Evolutionary conservation across 37 sponge, comb jelly and placozoan genomes (phyloP), one percentile per base, ranked within the genome.

Genomic region (Axinella damicornis): DNA sequence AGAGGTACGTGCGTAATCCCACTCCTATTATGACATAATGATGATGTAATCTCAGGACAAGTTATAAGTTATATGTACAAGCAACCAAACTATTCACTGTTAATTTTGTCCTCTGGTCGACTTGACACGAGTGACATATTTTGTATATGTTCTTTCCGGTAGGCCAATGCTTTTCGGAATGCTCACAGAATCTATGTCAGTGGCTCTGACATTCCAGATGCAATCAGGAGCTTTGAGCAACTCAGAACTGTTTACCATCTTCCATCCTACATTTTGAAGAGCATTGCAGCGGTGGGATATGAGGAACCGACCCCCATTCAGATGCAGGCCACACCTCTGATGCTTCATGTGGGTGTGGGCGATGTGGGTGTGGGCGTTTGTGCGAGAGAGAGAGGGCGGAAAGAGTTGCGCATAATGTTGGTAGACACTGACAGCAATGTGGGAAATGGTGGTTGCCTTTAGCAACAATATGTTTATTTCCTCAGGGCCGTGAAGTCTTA

Each of bases 241-340:
- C 79, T 74, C 32, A n/a, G 13, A 28, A 39, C 76, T 17, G 35
- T 20, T 62, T 69, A 35, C 5, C 30, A 65, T 20, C 40, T 93
- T 24, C 91, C 85, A 19, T 64, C 73, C 22, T 93, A 90, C 69
- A 40, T 96, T 20, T n/a, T 83, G 70, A 53, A 39, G 34, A 96
- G 90, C 53, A 57, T 96, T 24, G 54, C 57, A 0, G 34, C 65
- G 18, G 62, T 84, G 82, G 93, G 93, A 19, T 95, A 92, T 71
- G 27, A 6, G 1, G 71, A 65, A 30, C 98, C 98, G 24, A 95
- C 98, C 53, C 98, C 98, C 37, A 86, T 97, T 53, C 98, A 97
- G 77, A 97, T 97, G 98, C 98, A 97, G 69, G 89, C 91, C 17
- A 90, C 92, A 5, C 98, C 95, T 12, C 82, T 97, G 5, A 87